A percentile compares a stretch with the other conserved stretches of the same genome.
Evolutionary conservation across 2,113 vertebrate genomes (phyloP).

Genomic region (Odocoileus virginianus): DNA sequence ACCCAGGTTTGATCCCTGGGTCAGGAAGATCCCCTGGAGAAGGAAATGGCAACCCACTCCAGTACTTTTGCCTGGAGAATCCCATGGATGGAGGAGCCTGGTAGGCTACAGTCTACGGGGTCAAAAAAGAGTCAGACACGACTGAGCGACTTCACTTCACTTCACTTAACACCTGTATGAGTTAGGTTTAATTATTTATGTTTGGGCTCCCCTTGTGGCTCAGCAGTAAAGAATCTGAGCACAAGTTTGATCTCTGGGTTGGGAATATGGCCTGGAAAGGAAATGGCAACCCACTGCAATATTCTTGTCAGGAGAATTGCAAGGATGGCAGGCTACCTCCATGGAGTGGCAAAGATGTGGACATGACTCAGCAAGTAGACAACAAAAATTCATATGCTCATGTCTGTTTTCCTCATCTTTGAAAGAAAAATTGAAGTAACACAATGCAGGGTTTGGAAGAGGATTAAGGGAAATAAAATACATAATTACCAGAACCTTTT

Average conservation of each 20-base stretch:
- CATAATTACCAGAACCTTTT: not conserved
- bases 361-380: not conserved
- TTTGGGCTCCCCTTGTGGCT: not conserved
- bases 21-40: too few relatives aligned
- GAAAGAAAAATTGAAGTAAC: not conserved
- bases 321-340: not conserved
- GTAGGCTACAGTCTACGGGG: too few relatives aligned
- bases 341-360: not conserved
- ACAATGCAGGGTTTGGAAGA: not conserved
- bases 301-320: not conserved
- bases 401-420: not conserved
- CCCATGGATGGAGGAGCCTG: too few relatives aligned
- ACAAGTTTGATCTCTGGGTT: too few relatives aligned
- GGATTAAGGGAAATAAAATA: not conserved
- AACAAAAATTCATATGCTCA: not conserved
- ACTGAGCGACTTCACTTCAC: too few relatives aligned
- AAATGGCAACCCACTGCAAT: not conserved
- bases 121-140: too few relatives aligned
- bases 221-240: not conserved
- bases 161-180: fast-evolving
- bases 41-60: too few relatives aligned
- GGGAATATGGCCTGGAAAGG: not conserved
- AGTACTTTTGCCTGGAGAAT: too few relatives aligned
- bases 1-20: too few relatives aligned
- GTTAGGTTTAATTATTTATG: not conserved